These are phyloP conservation scores for Parus major DNA, from an alignment of 2,113 vertebrate species.

Conservation along the genomic window DNA sequence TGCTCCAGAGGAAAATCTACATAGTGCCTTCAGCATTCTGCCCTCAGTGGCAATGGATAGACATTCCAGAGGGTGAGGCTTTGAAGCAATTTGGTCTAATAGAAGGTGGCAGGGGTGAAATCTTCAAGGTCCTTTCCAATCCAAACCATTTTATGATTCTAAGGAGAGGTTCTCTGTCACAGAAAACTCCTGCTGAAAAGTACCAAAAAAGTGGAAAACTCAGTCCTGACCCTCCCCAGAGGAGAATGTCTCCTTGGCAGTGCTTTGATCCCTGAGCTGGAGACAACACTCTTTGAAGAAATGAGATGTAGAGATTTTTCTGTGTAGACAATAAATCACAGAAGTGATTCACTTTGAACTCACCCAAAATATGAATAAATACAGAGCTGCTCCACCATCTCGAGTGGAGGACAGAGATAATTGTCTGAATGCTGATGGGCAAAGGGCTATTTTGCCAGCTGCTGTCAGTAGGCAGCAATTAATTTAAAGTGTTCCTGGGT, in stretches of 20 bases:
- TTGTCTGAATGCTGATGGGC: background rate
- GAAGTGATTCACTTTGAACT: background rate
- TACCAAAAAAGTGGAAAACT: background rate
- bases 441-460: background rate
- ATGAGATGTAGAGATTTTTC: background rate
- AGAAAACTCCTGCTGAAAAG: background rate
- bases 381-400: background rate
- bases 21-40: background rate
- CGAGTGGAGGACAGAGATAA: background rate
- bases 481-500: background rate
- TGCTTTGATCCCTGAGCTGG: background rate
- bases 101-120: background rate
- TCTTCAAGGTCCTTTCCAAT: background rate
- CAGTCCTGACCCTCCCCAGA: background rate
- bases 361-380: background rate
- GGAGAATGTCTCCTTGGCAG: background rate
- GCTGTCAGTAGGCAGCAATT: background rate
- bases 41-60: background rate
- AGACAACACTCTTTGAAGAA: background rate
- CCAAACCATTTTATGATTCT: background rate
- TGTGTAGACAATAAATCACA: background rate
- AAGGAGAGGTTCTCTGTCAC: background rate
- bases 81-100: background rate
- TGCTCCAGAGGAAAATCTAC: background rate
- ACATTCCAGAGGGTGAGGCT: background rate